Evolutionary conservation across 2,797 vertebrate species (phyloP), one percentile per base, ranked within the genome.

Genomic region (Phalanger gymnotis): DNA sequence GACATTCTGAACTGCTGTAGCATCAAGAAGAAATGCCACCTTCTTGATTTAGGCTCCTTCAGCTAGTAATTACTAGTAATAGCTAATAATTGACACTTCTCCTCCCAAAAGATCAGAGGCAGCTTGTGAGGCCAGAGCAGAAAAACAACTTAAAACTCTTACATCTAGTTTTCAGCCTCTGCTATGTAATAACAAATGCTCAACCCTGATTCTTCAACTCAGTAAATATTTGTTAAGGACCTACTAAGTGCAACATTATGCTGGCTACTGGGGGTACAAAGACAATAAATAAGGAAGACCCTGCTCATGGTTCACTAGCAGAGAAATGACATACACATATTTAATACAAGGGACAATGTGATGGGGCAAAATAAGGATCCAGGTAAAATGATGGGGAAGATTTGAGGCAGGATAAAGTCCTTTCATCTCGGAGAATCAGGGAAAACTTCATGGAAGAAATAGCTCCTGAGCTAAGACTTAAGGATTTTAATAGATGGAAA

Each of bases 391-490:
- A 51, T 87, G 40, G 40, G 34, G 73, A 47, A 87, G 7, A 87
- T 47, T 1, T 25, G 25, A 87, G 40, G 22, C 11, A 25, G 57
- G 91, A 66, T 28, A 47, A 5, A 53, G 30, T 27, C 34, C 57
- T 95, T 89, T 56, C 31, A 87, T 47, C 52, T 54, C 31, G 12
- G 51, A 93, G 54, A 47, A 90, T 91, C 6, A 95, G 52, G 56
- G 90, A 57, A 53, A 53, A 90, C 53, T 90, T 95, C 61, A 54
- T 55, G 14, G 89, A 91, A 34, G 66, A 94, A 90, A 73, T 19
- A 94, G 9, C 47, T 47, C 9, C 4, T 66, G 52, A 61, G 55
- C 34, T 91, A 87, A 81, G 73, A 66, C 31, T 16, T 30, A 93
- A 51, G 30, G 31, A 27, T 47, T 93, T n/a, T n/a, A 31, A 90